Percentiles rank a stretch among this genome's conserved stretches.
Conservation (phyloP, 2,113 vertebrate species). For the Rhodinocichla rosea region DNA sequence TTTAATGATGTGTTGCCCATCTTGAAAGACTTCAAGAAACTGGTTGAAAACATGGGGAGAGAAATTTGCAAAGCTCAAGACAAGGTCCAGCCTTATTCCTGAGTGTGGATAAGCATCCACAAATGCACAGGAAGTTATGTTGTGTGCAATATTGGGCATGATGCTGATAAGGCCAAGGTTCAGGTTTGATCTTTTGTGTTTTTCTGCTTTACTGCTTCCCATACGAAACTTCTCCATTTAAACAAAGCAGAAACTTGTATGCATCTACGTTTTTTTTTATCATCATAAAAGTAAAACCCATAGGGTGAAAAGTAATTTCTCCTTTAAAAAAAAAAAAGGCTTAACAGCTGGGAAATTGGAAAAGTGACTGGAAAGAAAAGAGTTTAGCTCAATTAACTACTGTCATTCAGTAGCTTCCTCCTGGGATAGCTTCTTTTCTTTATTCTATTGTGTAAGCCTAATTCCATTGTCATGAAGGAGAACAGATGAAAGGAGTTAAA, state of each 20-base stretch:
- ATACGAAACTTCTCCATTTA: background rate
- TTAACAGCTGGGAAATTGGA: constrained; percentile 9
- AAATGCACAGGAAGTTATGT: background rate
- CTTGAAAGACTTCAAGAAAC: background rate
- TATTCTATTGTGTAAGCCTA: constrained; percentile 40
- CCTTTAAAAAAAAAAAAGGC: background rate
- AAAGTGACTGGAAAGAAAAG: background rate
- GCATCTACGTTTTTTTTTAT: background rate
- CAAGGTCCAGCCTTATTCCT: background rate
- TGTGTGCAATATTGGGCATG: background rate
- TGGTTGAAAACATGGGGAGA: rapidly evolving
- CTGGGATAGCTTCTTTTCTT: constrained; percentile 22
- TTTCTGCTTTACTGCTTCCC: background rate
- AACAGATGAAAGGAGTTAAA: constrained; percentile 38
- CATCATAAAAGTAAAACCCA: background rate
- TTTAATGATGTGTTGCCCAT: background rate
- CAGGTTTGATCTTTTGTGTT: background rate
- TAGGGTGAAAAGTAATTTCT: background rate
- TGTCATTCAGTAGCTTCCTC: constrained; percentile 13
- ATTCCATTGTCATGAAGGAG: constrained; percentile 55
- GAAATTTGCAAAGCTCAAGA: background rate
- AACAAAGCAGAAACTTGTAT: background rate
- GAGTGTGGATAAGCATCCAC: background rate
- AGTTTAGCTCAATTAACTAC: constrained; percentile 26
- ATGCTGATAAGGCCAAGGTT: background rate